Evolutionary conservation across 2,888 invertebrate species (phyloP), one percentile per base, ranked within the genome.

Genomic region (Resseliella maxima): DNA sequence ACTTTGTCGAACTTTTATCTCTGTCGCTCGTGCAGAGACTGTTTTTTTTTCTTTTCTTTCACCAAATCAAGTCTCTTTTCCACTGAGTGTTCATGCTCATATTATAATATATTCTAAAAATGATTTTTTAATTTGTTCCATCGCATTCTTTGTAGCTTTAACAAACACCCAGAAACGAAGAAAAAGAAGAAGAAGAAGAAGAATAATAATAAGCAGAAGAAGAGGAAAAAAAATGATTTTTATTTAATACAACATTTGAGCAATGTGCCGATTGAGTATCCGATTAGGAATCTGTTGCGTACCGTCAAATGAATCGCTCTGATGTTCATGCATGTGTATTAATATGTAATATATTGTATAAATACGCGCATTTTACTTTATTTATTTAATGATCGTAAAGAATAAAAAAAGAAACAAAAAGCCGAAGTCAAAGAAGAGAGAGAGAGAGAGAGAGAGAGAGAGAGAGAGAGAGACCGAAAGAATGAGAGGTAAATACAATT

Each of bases 41-140:
- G 12, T 72, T 0, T 27, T 1, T 31, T 8, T 72, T 0, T 31
- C 15, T 27, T 3, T 31, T n/a, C n/a, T n/a, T n/a, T n/a, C n/a
- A n/a, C n/a, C n/a, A n/a, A n/a, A n/a, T n/a, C n/a, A n/a, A n/a
- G 27, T 72, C 15, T 72, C 15, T 72, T 31, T 31, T 31, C 31
- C 72, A 72, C n/a, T 50, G 2, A 2, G 50, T 50, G 21, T 50
- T 50, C 59, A 50, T 50, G 21, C 50, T 2, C 59, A 59, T 59
- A 24, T 24, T 72, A 35, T 59, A 72, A 72, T 72, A 31, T 72
- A 72, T 72, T 72, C 72, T 27, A 72, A 72, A 72, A 72, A 72
- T 72, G 72, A 72, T 72, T 72, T 31, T 72, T 72, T 72, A 72
- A 72, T 72, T 72, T 72, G 72, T 72, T 72, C 31, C 72, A 72